Evolutionary conservation across 2,113 vertebrate genomes (phyloP).

Genomic region (Conger conger): DNA sequence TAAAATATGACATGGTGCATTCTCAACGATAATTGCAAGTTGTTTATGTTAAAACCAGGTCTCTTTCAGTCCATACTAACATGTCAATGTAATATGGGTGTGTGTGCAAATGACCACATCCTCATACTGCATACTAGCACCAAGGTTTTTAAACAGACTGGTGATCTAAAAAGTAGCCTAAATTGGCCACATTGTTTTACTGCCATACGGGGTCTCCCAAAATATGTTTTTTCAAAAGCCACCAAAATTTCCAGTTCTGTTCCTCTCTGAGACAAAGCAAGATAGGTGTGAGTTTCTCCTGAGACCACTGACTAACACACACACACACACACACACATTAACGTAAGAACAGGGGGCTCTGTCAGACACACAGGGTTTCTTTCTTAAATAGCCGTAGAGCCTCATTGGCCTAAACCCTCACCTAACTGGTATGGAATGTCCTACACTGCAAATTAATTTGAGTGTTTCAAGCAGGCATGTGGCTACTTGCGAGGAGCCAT

Average conservation of each 20-base stretch:
- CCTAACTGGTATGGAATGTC: too few relatives aligned
- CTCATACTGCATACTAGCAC: background rate
- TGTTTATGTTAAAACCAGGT: background rate
- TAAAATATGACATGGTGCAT: background rate
- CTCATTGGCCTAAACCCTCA: too few relatives aligned
- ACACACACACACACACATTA: background rate
- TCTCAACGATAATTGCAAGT: background rate
- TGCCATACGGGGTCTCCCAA: background rate
- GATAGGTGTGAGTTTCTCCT: background rate
- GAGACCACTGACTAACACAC: background rate
- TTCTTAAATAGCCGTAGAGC: too few relatives aligned
- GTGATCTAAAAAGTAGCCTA: background rate
- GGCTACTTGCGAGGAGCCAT: background rate
- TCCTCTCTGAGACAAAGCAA: background rate
- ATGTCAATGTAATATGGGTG: too few relatives aligned
- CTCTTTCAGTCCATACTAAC: too few relatives aligned
- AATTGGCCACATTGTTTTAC: background rate
- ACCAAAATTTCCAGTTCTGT: background rate
- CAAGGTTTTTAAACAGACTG: background rate
- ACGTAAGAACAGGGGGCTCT: background rate
- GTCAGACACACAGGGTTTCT: background rate
- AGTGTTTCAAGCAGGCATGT: background rate
- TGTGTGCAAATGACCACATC: background rate
- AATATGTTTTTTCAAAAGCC: background rate
- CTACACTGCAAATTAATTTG: too few relatives aligned